A percentile compares a stretch with the other conserved stretches of the same genome.
phyloP scores from a whole-genome alignment of 2,888 invertebrate genomes.

The Cheiracanthium punctorium region DNA sequence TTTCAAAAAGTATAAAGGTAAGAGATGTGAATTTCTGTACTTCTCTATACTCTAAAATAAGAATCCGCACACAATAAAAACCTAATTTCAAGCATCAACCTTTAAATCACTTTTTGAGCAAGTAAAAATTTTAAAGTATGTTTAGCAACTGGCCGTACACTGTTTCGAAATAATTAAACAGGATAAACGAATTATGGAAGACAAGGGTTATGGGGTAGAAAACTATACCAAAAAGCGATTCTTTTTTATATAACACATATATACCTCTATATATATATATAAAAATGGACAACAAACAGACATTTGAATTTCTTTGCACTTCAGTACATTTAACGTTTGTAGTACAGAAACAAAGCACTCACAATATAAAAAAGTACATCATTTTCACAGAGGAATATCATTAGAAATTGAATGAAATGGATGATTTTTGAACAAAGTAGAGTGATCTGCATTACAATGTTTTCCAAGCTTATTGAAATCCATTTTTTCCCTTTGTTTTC shows the following conservation, averaged over 20 bases:
- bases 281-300: conserved; percentile 62
- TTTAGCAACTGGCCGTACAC: conserved; percentile 50
- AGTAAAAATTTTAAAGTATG: conserved; percentile 38
- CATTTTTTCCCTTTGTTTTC: no score
- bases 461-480: no score
- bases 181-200: conserved; percentile 45
- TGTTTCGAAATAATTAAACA: conserved; percentile 21
- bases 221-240: conserved; percentile 57
- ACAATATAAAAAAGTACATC: conserved; percentile 33
- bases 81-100: no score
- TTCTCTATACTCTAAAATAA: no score
- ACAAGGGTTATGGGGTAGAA: conserved; percentile 42
- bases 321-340: conserved; percentile 56
- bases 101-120: conserved; percentile 61
- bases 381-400: conserved; percentile 2
- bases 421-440: no score
- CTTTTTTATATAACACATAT: conserved; percentile 32
- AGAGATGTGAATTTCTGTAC: no score
- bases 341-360: conserved; percentile 35
- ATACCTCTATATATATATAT: conserved; percentile 61
- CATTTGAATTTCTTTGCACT: conserved; percentile 51
- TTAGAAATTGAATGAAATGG: conserved; percentile 12
- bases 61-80: no score
- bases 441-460: no score
- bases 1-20: no score